Conservation (phyloP, 1,140 invertebrate species). For the Chrysoperla carnea region DNA sequence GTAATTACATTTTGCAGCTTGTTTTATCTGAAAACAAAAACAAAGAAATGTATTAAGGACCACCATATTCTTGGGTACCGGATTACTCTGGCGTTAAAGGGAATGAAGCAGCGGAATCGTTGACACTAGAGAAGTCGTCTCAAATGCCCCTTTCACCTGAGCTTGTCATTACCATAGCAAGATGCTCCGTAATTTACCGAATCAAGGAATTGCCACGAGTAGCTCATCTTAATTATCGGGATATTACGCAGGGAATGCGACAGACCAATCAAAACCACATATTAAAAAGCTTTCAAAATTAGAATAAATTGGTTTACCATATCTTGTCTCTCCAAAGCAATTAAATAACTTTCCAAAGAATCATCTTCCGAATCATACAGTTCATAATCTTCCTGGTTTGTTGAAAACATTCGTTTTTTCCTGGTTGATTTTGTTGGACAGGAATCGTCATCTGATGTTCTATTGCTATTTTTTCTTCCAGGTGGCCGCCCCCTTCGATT, state of each 20-base stretch:
- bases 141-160: no score
- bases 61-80: neutral
- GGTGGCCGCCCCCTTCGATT: neutral
- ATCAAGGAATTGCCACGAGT: neutral
- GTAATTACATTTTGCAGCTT: slow-evolving; percentile 3
- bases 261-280: no score
- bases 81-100: neutral
- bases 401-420: neutral
- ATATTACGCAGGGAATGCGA: neutral
- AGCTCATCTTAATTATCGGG: neutral
- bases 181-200: no score
- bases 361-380: neutral
- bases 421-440: neutral
- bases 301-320: neutral
- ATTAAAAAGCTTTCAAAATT: no score
- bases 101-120: no score
- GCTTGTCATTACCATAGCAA: no score
- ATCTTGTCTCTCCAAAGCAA: neutral
- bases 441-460: neutral
- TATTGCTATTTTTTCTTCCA: neutral
- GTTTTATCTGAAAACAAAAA: neutral
- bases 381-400: neutral
- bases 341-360: neutral
- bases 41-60: no score
- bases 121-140: no score